phyloP scores from a whole-genome alignment of 2,797 vertebrate species.

The Choloepus didactylus region DNA sequence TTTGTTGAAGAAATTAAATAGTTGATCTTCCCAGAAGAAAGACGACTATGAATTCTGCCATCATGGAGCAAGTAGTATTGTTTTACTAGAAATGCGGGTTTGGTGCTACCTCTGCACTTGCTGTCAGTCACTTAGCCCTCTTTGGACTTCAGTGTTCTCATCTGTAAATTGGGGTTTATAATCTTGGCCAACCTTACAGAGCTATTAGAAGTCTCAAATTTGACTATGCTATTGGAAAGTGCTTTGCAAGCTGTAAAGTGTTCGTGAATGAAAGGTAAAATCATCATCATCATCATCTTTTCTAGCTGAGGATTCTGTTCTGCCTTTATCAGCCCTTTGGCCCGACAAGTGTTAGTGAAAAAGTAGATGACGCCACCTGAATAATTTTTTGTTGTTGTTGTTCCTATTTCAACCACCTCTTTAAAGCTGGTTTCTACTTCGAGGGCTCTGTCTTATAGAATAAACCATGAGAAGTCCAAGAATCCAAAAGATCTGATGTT shows the following conservation, averaged over 20 bases:
- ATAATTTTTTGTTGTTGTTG: neutral
- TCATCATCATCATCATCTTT: conserved; percentile 60
- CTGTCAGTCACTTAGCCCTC: neutral
- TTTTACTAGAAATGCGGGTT: neutral
- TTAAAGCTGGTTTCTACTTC: conserved; percentile 7
- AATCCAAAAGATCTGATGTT: neutral
- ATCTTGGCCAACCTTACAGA: neutral
- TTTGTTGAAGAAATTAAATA: neutral
- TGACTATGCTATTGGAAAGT: conserved; percentile 56
- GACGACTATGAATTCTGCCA: neutral
- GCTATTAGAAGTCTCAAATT: neutral
- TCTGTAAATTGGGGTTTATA: conserved; percentile 48
- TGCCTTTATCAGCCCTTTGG: conserved; percentile 55
- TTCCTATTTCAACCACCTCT: conserved; percentile 3
- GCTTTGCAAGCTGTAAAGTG: conserved; percentile 56
- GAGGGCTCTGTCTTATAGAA: conserved; percentile 14
- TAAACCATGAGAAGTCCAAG: neutral
- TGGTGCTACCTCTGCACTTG: neutral
- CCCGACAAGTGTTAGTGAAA: conserved; percentile 24
- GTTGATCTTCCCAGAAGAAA: neutral
- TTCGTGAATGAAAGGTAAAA: conserved; percentile 56
- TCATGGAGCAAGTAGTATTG: neutral
- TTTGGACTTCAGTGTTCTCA: neutral
- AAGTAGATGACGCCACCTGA: neutral
- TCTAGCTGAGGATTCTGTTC: conserved; percentile 60